Evolutionary conservation across 2,888 invertebrate species (phyloP), one percentile per base, ranked within the genome.

Genomic region (Coleophora flavipennella): DNA sequence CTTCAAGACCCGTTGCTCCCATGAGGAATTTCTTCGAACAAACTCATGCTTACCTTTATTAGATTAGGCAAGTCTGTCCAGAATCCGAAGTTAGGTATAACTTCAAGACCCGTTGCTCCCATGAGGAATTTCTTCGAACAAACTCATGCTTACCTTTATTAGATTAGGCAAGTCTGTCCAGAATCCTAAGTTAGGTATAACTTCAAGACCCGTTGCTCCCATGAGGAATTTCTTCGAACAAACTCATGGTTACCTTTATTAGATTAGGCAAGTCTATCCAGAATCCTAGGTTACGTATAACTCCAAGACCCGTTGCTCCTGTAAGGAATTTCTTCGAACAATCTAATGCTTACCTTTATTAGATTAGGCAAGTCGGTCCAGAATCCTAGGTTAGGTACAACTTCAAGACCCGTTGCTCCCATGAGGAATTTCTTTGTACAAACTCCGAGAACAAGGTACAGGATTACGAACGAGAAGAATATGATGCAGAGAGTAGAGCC

Each of bases 51-150:
- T 34, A 92, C 92, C 76, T 80, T 88, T 27, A 92, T 88, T 52
- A 92, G 84, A 48, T 85, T 83, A 2, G 92, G 92, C 45, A 93
- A 67, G 42, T 89, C 89, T 8, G 72, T 72, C 93, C 93, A 93
- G 67, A 93, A 92, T 39, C 86, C 87, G 42, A 90, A 75, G 67
- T 93, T 91, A 0, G 93, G 93, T 52, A 93, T 84, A 55, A 92
- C 85, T 75, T 93, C 92, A 43, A 87, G 68, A 1, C 93, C 92
- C 32, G 89, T 86, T 0, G 92, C 92, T 25, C 92, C 92, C 67
- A 91, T 86, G 32, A 91, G 68, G 59, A 89, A 88, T 60, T 88
- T 90, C 61, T 90, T 86, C 1, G 89, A 84, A 33, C 89, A 64
- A 36, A 89, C 86, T 38, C n/a, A n/a, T n/a, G n/a, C 26, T 42